A percentile compares a stretch with the other conserved stretches of the same genome.
Evolutionary conservation across 2,113 vertebrate species (phyloP).

Genomic region (Girardinichthys multiradiatus): DNA sequence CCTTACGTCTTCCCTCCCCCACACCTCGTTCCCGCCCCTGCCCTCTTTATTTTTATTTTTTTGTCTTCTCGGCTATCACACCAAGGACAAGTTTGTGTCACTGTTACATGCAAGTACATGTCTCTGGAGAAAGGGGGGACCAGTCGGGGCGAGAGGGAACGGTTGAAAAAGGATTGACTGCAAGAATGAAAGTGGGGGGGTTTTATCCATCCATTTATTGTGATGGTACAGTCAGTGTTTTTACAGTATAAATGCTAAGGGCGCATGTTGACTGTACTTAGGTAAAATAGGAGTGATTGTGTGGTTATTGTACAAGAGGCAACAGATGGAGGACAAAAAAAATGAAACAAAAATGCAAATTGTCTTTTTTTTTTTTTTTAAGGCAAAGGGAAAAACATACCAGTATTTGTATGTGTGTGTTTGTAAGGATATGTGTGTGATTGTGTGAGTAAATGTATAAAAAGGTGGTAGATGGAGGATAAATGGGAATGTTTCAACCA

Average conservation of each 20-base stretch:
- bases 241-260: conserved; percentile 64
- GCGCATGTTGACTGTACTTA: conserved; percentile 61
- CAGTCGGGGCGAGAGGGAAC: conserved; percentile 8
- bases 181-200: conserved; percentile 25
- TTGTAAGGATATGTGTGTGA: conserved; percentile 16
- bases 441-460: background rate
- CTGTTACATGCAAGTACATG: conserved; percentile 57
- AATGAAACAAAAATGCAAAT: conserved; percentile 50
- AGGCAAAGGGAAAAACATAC: conserved; percentile 64
- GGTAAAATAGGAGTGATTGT: conserved; percentile 48
- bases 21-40: conserved; percentile 24
- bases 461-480: conserved; percentile 8
- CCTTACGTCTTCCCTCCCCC: conserved; percentile 19
- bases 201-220: conserved; percentile 66
- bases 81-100: conserved; percentile 57
- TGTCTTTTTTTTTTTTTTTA: conserved; percentile 38
- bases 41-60: conserved; percentile 8
- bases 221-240: conserved; percentile 65
- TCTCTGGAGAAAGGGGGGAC: conserved; percentile 33
- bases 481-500: conserved; percentile 31
- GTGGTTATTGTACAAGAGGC: conserved; percentile 36
- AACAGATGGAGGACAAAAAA: conserved; percentile 49
- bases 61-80: conserved; percentile 47
- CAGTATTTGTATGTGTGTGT: conserved; percentile 45
- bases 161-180: conserved; percentile 26